Percentiles rank a stretch among this genome's conserved stretches.
These are phyloP conservation scores for Hypomecis punctinalis DNA, from an alignment of 2,888 invertebrate genomes.

Conservation along the genomic window DNA sequence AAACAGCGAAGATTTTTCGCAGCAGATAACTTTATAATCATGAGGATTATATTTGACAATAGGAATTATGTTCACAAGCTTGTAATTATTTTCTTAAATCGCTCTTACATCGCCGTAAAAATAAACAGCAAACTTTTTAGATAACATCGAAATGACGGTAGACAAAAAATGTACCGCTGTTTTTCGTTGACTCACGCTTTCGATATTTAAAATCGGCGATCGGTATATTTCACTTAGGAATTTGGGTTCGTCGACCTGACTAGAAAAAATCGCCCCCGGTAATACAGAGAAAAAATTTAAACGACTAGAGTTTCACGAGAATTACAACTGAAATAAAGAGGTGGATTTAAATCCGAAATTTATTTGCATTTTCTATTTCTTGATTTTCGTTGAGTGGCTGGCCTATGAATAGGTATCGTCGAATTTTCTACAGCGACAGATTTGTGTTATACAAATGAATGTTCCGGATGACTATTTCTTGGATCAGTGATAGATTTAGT, in stretches of 20 bases:
- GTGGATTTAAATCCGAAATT: slow-evolving; percentile 70
- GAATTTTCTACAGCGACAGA: slow-evolving; percentile 71
- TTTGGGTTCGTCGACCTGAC: slow-evolving; percentile 68
- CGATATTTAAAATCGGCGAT: slow-evolving; percentile 62
- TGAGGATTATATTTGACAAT: slow-evolving; percentile 43
- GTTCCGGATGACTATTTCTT: slow-evolving; percentile 62
- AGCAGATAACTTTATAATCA: slow-evolving; percentile 44
- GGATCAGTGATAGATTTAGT: slow-evolving; percentile 59
- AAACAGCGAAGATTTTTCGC: slow-evolving; percentile 9
- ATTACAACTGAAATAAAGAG: slow-evolving; percentile 62
- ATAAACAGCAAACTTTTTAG: slow-evolving; percentile 45
- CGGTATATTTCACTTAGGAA: slow-evolving; percentile 66
- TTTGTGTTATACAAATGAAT: slow-evolving; percentile 78
- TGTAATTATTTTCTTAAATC: slow-evolving; percentile 48
- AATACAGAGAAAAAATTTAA: slow-evolving; percentile 67
- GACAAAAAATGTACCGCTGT: slow-evolving; percentile 42
- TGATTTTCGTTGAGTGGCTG: slow-evolving; percentile 61
- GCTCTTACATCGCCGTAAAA: slow-evolving; percentile 46
- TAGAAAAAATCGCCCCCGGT: slow-evolving; percentile 65
- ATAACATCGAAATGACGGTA: slow-evolving; percentile 37
- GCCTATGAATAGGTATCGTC: slow-evolving; percentile 75
- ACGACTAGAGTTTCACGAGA: slow-evolving; percentile 30
- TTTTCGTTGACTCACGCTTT: slow-evolving; percentile 53
- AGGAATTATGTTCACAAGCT: slow-evolving; percentile 20
- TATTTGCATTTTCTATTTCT: slow-evolving; percentile 76